phyloP scores from a whole-genome alignment of 2,797 vertebrate species.

The Sardinella longiceps region DNA sequence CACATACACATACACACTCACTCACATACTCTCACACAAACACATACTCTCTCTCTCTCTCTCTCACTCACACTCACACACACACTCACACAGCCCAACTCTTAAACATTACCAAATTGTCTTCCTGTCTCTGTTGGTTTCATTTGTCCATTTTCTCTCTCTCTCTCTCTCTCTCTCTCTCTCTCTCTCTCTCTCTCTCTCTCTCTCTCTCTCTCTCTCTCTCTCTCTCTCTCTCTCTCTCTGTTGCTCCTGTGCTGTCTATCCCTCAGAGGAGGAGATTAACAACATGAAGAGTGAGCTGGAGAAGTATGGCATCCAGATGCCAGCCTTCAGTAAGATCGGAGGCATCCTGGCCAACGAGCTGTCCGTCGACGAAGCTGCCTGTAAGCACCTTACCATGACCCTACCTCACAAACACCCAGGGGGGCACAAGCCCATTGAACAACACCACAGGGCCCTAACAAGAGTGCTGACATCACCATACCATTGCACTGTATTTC shows the following conservation, averaged over 20 bases:
- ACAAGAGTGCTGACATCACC: background rate
- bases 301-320: conserved; percentile 99
- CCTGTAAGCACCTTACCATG: conserved; percentile 77
- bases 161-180: background rate
- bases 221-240: conserved; percentile 1
- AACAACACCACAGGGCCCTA: background rate
- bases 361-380: conserved; percentile 96
- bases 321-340: conserved; percentile 99
- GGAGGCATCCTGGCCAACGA: conserved; percentile 97
- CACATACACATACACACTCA: background rate
- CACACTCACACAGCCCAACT: no score
- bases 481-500: background rate
- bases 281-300: conserved; percentile 98
- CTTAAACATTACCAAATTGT: background rate
- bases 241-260: conserved; percentile 28
- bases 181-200: background rate
- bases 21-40: background rate
- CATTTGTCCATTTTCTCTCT: conserved; percentile 42
- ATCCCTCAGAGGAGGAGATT: conserved; percentile 91
- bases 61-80: conserved; percentile 10
- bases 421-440: background rate
- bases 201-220: background rate
- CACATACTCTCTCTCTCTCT: no score
- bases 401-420: background rate
- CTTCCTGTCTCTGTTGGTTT: background rate